Evolutionary conservation across 2,113 vertebrate genomes (phyloP).

Genomic region (Synchiropus splendidus): DNA sequence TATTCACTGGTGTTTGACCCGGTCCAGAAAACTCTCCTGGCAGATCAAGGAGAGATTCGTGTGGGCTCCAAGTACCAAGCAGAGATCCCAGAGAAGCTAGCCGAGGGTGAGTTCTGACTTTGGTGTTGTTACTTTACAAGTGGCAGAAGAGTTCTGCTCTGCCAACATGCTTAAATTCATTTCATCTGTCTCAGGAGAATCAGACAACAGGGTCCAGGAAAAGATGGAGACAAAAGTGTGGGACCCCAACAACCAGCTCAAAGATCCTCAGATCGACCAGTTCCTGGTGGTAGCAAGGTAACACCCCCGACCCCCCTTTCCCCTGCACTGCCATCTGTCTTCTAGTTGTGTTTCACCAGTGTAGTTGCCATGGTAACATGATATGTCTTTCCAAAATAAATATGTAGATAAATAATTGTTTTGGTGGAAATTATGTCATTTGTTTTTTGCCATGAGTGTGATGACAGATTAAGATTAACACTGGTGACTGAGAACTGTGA

Average conservation of each 20-base stretch:
- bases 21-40: conserved; percentile 85
- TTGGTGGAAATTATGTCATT: not conserved
- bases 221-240: conserved; percentile 91
- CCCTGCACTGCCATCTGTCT: conserved; percentile 11
- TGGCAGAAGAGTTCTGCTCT: no score
- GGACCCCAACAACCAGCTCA: conserved; percentile 87
- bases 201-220: conserved; percentile 78
- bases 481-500: no score
- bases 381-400: conserved; percentile 1
- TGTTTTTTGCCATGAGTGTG: no score
- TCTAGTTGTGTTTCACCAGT: conserved; percentile 1
- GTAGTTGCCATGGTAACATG: conserved; percentile 27
- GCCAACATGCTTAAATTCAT: no score
- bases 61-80: conserved; percentile 91
- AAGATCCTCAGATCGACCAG: conserved; percentile 90
- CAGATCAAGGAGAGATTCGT: conserved; percentile 88
- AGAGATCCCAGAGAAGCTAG: conserved; percentile 83
- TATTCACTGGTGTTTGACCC: conserved; percentile 93
- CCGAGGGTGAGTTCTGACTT: conserved; percentile 71
- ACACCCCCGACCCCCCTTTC: conserved; percentile 9
- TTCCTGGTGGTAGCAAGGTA: conserved; percentile 92
- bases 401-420: conserved; percentile 1
- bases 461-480: no score
- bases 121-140: no score
- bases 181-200: no score